Percentiles rank a stretch among this genome's conserved stretches.
Evolutionary conservation across 2,888 invertebrate species (phyloP).

Genomic region (Melipona bicolor): DNA sequence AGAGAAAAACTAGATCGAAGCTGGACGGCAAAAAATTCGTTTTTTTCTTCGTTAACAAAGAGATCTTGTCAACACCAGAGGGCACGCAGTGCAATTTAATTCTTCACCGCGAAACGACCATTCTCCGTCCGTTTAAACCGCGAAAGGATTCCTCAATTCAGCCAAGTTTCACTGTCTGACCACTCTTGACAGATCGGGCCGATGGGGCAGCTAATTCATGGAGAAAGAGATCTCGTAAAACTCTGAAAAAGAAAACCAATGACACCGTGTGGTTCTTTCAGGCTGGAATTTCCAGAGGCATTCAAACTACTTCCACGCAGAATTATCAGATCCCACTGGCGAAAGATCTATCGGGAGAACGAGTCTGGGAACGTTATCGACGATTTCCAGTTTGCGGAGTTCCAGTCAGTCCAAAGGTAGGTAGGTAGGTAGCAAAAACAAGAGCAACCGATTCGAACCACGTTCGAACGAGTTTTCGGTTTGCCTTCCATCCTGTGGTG

Average conservation of each 20-base stretch:
- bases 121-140: neutral
- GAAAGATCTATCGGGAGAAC: conserved; percentile 3
- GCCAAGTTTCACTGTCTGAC: neutral
- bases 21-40: neutral
- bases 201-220: conserved; percentile 14
- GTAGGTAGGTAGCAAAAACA: neutral
- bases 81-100: neutral
- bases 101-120: conserved; percentile 1
- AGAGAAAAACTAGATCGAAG: neutral
- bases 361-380: neutral
- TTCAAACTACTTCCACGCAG: neutral
- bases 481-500: conserved; percentile 50
- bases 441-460: neutral
- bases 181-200: neutral
- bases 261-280: neutral
- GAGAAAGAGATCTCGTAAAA: neutral
- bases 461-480: conserved; percentile 20
- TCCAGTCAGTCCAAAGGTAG: neutral
- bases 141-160: conserved; percentile 13
- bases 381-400: neutral
- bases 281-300: neutral
- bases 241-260: neutral
- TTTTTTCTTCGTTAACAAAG: neutral
- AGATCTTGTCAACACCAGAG: neutral
- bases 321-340: neutral